Base-by-base conservation (phyloP, 2,797 vertebrate genomes). In the Anisognathus igniventris region DNA sequence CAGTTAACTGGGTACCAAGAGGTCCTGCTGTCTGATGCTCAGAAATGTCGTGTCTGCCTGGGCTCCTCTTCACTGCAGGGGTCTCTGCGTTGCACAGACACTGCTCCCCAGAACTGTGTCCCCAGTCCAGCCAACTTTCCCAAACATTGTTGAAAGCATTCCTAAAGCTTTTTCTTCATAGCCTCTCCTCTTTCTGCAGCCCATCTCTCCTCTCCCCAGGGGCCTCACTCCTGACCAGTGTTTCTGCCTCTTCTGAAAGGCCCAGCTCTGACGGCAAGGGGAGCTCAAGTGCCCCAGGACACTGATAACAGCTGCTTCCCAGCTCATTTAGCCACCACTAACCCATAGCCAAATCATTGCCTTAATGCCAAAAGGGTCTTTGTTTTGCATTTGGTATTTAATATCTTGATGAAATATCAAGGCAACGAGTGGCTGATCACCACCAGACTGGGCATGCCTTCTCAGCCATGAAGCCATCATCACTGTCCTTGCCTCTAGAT, bases 261-360 rank as follows among this genome's bases (percentile, higher is more conserved):
- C 60, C 24, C 73, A 53, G 30, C 8, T 27, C 17, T 39, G 13
- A 70, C 13, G 10, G 48, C 28, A 81, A 91, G 31, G 20, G 20
- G 18, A 77, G 7, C 20, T 50, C 4, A 2, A 51, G n/a, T 10
- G 14, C 30, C 30, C 15, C 0, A 0, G 44, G 15, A 40, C 44
- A 39, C 21, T 27, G 28, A 58, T 12, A 89, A 44, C 1, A 15
- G 28, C 12, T 25, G 20, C 25, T 24, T 57, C 14, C 64, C 64
- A 66, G 45, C 23, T 80, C 2, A 1, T 51, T 66, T 64, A 77
- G 33, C 9, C 21, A 82, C 45, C 30, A 53, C 3, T 6, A 65
- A 27, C 9, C 33, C 24, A 17, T 21, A 39, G 14, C 15, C 35
- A 77, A 80, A 39, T 72, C 4, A 61, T 8, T 2, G 1, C 22